Conservation (phyloP, 2,113 vertebrate species). For the Protobothrops flavoviridis region DNA sequence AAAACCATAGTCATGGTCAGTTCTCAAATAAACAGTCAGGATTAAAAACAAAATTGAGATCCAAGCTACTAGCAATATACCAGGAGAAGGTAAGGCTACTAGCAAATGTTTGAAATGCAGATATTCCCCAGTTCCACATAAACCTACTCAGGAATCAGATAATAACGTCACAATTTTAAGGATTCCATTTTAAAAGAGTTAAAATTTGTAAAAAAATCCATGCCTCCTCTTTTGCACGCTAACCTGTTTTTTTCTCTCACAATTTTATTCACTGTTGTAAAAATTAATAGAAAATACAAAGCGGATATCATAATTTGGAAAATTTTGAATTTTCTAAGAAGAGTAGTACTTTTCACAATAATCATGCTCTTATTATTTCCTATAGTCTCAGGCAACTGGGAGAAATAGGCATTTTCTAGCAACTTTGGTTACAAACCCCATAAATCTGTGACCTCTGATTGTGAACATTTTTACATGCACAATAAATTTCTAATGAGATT, state of each 20-base stretch:
- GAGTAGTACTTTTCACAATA: neutral
- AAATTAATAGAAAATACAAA: neutral
- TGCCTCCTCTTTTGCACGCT: neutral
- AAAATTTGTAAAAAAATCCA: neutral
- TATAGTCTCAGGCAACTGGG: neutral
- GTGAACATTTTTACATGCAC: neutral
- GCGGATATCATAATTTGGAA: neutral
- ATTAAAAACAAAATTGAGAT: neutral
- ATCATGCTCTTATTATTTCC: neutral
- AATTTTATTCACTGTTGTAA: slow-evolving; percentile 2
- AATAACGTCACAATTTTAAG: neutral
- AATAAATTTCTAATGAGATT: neutral
- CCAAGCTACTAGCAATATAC: neutral
- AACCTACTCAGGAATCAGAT: neutral
- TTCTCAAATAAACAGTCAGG: neutral
- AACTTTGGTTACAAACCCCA: neutral
- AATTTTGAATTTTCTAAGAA: neutral
- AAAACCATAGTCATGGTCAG: neutral
- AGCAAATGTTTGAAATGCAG: neutral
- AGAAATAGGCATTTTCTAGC: neutral
- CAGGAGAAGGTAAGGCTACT: neutral
- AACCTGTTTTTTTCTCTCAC: neutral
- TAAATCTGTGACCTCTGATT: neutral
- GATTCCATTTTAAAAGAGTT: neutral
- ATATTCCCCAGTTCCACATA: neutral